Evolutionary conservation across 2,888 invertebrate genomes (phyloP).

Genomic region (Trichopoda pennipes): DNA sequence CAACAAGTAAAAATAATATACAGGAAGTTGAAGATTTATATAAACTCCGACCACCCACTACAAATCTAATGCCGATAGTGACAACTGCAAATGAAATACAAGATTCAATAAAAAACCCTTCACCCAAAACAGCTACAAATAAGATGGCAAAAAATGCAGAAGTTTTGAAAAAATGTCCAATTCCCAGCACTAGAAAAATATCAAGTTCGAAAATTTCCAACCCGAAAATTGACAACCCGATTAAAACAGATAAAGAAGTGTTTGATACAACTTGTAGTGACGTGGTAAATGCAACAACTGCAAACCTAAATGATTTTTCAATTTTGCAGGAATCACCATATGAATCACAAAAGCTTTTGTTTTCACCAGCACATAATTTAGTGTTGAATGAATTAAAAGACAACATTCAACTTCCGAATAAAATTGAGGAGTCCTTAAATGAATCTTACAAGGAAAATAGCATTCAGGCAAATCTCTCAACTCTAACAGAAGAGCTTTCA

Average conservation of each 20-base stretch:
- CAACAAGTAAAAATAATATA: slow-evolving; percentile 15
- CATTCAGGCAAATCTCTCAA: background rate
- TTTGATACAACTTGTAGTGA: too few relatives aligned
- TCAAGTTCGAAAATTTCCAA: background rate
- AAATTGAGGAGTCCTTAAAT: background rate
- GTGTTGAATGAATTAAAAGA: background rate
- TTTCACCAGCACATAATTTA: background rate
- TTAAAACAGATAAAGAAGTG: background rate
- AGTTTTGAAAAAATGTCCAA: background rate
- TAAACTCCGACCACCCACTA: slow-evolving; percentile 20
- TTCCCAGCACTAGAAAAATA: slow-evolving; percentile 4
- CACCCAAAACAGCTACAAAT: background rate
- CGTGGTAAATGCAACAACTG: background rate
- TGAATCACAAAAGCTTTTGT: background rate
- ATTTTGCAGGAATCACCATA: background rate
- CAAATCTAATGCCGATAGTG: background rate
- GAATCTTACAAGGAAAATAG: background rate
- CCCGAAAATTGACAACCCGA: background rate
- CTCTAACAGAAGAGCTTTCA: background rate
- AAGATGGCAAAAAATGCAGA: background rate
- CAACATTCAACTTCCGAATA: background rate
- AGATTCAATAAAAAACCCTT: background rate
- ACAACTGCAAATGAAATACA: background rate
- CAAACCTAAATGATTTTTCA: background rate
- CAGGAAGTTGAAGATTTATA: slow-evolving; percentile 30